phyloP scores from a whole-genome alignment of 2,797 vertebrate genomes.

The Gymnothorax javanicus region DNA sequence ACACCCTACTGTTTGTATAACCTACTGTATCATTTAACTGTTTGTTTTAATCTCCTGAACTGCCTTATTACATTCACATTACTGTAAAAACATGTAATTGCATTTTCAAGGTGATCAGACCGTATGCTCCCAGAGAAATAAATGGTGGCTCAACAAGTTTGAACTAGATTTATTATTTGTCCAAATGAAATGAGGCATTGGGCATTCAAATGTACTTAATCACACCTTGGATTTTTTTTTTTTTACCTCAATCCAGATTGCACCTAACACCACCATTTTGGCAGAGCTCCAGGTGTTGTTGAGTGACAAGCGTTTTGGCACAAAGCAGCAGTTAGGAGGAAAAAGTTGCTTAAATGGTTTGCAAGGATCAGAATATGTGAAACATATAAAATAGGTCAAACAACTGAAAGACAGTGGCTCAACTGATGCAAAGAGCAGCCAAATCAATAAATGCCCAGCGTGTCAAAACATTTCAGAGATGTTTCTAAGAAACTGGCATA shows the following conservation, averaged over 20 bases:
- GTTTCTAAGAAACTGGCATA: not conserved
- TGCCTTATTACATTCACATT: not conserved
- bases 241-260: not conserved
- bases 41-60: not conserved
- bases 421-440: not conserved
- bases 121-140: not conserved
- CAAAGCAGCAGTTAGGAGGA: not conserved
- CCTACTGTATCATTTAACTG: not conserved
- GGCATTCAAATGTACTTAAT: not conserved
- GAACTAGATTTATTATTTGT: not conserved
- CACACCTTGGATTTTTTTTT: not conserved
- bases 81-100: not conserved
- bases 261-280: not conserved
- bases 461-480: not conserved
- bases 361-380: not conserved
- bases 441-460: not conserved
- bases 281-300: not conserved
- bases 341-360: not conserved
- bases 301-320: not conserved
- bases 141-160: not conserved
- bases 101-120: not conserved
- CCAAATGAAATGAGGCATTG: not conserved
- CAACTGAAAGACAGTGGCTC: not conserved
- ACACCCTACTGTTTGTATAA: not conserved
- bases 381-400: not conserved